Percentiles rank a stretch among this genome's conserved stretches.
phyloP scores from a whole-genome alignment of 2,113 vertebrate genomes.

The Colistium nudipinnis region DNA sequence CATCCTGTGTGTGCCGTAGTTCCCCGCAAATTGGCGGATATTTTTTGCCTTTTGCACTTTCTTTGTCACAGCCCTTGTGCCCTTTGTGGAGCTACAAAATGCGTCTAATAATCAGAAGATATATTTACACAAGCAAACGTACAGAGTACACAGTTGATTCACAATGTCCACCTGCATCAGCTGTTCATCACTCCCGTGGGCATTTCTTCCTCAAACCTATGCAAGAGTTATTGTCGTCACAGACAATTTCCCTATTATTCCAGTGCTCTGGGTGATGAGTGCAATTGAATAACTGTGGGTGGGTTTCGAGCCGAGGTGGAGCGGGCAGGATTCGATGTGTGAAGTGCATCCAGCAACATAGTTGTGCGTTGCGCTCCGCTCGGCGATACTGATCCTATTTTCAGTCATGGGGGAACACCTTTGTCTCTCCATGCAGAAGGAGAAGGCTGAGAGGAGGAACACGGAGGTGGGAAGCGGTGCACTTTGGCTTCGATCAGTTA shows the following conservation, averaged over 20 bases:
- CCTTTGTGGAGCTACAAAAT: constrained; percentile 2
- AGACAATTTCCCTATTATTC: constrained; percentile 21
- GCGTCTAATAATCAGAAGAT: constrained; percentile 16
- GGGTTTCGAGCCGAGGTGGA: constrained; percentile 22
- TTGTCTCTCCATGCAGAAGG: constrained; percentile 12
- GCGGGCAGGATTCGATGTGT: constrained; percentile 22
- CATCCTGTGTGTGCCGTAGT: too few species aligned
- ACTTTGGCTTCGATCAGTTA: constrained; percentile 4
- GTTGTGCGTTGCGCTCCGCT: constrained; percentile 11
- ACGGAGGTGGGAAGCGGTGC: background rate
- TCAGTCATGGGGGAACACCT: constrained; percentile 45
- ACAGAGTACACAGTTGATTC: constrained; percentile 19
- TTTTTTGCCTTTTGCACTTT: background rate
- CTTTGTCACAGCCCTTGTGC: constrained; percentile 18
- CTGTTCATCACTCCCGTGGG: constrained; percentile 5
- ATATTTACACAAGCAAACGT: constrained; percentile 40
- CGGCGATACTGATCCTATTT: constrained; percentile 47
- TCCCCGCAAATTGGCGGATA: background rate
- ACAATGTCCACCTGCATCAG: constrained; percentile 54
- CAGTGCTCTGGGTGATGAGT: constrained; percentile 44
- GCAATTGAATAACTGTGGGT: constrained; percentile 57
- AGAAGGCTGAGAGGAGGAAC: background rate
- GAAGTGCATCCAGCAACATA: constrained; percentile 44
- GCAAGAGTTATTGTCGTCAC: constrained; percentile 26
- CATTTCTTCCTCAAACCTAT: constrained; percentile 14